A percentile compares a stretch with the other conserved stretches of the same genome.
Conservation (phyloP, 2,113 vertebrate genomes). For the Forbesichthys papilliferus region DNA sequence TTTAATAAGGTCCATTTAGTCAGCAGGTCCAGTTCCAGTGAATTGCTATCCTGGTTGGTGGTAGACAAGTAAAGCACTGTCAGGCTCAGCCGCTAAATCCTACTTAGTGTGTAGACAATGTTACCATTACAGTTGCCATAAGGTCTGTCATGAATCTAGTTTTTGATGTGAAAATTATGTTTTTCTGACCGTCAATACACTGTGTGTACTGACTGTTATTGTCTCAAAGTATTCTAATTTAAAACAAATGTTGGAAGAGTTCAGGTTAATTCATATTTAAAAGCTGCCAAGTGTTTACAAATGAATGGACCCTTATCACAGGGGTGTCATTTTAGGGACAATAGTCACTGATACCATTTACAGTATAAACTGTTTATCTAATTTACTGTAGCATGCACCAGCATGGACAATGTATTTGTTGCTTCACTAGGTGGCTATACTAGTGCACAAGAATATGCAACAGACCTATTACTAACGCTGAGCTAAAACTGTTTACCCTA, state of each 20-base stretch:
- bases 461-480: too few relatives aligned
- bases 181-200: slow-evolving; percentile 48
- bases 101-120: slow-evolving; percentile 34
- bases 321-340: not conserved
- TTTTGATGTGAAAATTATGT: slow-evolving; percentile 18
- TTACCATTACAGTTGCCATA: slow-evolving; percentile 52
- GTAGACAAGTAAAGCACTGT: slow-evolving; percentile 34
- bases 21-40: slow-evolving; percentile 54
- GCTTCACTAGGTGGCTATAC: too few relatives aligned
- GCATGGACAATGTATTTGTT: not conserved
- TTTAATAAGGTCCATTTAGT: slow-evolving; percentile 57
- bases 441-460: too few relatives aligned
- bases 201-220: slow-evolving; percentile 41
- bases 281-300: slow-evolving; percentile 72
- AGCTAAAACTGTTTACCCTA: too few relatives aligned
- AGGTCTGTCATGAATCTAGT: slow-evolving; percentile 30
- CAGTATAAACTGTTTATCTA: not conserved
- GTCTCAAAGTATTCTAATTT: slow-evolving; percentile 15
- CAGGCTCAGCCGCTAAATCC: slow-evolving; percentile 29
- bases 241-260: slow-evolving; percentile 12
- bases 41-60: slow-evolving; percentile 50
- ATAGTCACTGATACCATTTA: not conserved
- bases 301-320: slow-evolving; percentile 33
- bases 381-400: not conserved
- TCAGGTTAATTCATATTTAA: slow-evolving; percentile 46